Evolutionary conservation across 30 jellyfish, hydroid and myxozoan species (phyloP).

Genomic region (Mastigias papua): DNA sequence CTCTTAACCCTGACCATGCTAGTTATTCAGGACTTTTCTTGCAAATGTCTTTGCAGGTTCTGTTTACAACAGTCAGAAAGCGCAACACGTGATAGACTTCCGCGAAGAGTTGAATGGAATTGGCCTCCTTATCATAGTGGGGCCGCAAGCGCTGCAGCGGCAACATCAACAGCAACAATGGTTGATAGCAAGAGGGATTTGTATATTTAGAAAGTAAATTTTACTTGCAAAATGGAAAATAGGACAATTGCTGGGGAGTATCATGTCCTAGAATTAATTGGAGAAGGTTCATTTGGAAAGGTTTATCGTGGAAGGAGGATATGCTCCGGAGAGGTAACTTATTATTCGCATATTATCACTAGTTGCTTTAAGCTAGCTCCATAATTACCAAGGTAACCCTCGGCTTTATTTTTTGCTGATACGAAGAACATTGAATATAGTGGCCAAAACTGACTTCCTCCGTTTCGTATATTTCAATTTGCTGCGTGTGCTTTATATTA

Average conservation of each 20-base stretch:
- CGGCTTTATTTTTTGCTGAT: too few species aligned
- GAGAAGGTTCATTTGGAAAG: constrained; percentile 99
- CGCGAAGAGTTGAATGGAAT: too few species aligned
- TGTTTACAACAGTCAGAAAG: not conserved
- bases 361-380: too few species aligned
- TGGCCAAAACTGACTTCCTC: too few species aligned
- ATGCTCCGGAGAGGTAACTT: constrained; percentile 98
- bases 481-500: not conserved
- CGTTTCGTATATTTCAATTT: too few species aligned
- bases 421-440: too few species aligned
- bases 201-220: not conserved
- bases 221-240: not conserved
- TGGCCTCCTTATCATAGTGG: not conserved
- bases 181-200: not conserved
- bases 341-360: too few species aligned
- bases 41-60: not conserved
- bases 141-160: not conserved
- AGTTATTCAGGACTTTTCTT: not conserved
- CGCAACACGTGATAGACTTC: not conserved
- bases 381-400: too few species aligned
- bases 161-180: not conserved
- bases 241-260: constrained; percentile 67
- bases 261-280: constrained; percentile 97
- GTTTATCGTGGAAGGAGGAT: constrained; percentile 91
- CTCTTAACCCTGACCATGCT: not conserved